Conservation (phyloP, 2,888 invertebrate genomes). For the Carabus problematicus region DNA sequence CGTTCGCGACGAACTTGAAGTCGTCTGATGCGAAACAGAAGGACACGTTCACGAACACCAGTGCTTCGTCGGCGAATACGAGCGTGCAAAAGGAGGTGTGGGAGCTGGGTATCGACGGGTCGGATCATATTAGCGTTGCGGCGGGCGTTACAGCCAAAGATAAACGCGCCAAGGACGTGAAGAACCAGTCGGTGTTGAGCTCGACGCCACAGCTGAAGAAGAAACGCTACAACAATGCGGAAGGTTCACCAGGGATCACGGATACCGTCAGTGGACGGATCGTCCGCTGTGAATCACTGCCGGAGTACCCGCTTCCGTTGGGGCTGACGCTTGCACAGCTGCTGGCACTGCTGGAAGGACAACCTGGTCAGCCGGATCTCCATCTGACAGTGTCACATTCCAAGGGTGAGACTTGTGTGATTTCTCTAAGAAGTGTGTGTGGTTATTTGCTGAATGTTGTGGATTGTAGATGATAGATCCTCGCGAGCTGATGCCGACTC, state of each 20-base stretch:
- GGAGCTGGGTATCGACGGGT: conserved; percentile 59
- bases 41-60: conserved; percentile 2
- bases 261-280: conserved; percentile 55
- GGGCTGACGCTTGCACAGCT: conserved; percentile 56
- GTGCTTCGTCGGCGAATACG: conserved; percentile 37
- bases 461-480: conserved; percentile 30
- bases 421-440: background rate
- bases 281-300: conserved; percentile 55
- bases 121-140: conserved; percentile 72
- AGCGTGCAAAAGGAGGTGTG: conserved; percentile 52
- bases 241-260: conserved; percentile 45
- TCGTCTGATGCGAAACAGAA: conserved; percentile 45
- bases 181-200: conserved; percentile 64
- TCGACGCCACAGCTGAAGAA: conserved; percentile 56
- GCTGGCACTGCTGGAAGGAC: conserved; percentile 55
- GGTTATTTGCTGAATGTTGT: background rate
- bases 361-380: conserved; percentile 57
- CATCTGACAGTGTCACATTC: conserved; percentile 57
- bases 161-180: conserved; percentile 84
- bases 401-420: conserved; percentile 51
- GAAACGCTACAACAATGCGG: conserved; percentile 52
- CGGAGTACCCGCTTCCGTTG: conserved; percentile 55
- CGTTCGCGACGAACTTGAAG: conserved; percentile 53
- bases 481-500: conserved; percentile 26
- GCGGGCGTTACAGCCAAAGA: conserved; percentile 89